A percentile compares a stretch with the other conserved stretches of the same genome.
Conservation (phyloP, 2,888 invertebrate species). For the Clistopyga incitator region DNA sequence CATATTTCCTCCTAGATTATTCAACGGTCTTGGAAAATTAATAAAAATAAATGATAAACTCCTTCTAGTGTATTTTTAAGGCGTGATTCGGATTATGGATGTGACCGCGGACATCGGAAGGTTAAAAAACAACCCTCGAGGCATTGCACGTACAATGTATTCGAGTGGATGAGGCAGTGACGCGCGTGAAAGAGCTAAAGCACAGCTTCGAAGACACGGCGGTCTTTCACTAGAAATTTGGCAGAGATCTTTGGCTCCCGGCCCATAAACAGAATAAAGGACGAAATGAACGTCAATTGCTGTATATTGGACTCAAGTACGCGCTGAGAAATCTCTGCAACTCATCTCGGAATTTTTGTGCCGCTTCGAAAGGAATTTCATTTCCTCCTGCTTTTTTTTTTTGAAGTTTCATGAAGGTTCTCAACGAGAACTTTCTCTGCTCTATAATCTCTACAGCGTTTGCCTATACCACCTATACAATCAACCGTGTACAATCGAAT, state of each 20-base stretch:
- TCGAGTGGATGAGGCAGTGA: slow-evolving; percentile 47
- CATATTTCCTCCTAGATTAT: too few relatives aligned
- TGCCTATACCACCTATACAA: neutral
- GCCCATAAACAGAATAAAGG: slow-evolving; percentile 48
- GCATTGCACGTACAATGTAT: slow-evolving; percentile 13
- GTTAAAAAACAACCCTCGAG: slow-evolving; percentile 25
- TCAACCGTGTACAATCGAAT: slow-evolving; percentile 1
- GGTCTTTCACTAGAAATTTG: slow-evolving; percentile 57
- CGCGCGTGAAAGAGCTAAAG: slow-evolving; percentile 2
- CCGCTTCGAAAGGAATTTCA: neutral
- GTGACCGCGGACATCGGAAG: slow-evolving; percentile 1
- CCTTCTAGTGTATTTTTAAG: neutral
- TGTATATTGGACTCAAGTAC: neutral
- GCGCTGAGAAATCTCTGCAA: slow-evolving; percentile 1
- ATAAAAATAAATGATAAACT: neutral
- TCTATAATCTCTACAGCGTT: neutral
- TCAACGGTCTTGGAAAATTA: too few relatives aligned
- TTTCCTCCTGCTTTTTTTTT: neutral
- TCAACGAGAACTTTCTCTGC: slow-evolving; percentile 3
- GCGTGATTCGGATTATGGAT: neutral
- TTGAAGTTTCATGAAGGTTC: neutral
- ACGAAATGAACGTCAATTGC: slow-evolving; percentile 42
- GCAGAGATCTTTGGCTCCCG: slow-evolving; percentile 62
- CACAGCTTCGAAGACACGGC: neutral
- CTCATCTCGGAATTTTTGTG: neutral